Evolutionary conservation across 2,888 invertebrate species (phyloP).

Genomic region (Pristionchus japonicus): DNA sequence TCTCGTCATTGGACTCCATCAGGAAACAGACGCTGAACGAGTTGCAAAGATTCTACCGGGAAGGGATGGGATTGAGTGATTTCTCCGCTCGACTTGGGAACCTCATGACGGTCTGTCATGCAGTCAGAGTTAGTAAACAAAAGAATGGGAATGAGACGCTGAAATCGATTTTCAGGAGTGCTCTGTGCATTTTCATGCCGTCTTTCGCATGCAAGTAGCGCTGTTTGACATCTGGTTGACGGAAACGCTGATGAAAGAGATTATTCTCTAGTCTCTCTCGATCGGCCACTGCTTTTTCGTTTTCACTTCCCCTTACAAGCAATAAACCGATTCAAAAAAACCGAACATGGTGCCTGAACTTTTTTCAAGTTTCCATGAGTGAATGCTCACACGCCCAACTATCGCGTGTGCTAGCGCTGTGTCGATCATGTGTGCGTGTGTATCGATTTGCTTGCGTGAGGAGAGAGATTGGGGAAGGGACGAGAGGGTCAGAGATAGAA

Average conservation of each 20-base stretch:
- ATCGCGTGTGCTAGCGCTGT: too few species aligned
- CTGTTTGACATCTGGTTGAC: not conserved
- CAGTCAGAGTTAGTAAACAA: not conserved
- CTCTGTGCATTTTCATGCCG: not conserved
- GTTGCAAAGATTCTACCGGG: not conserved
- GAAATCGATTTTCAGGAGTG: not conserved
- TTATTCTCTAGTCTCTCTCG: not conserved
- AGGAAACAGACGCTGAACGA: not conserved
- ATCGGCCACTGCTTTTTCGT: not conserved
- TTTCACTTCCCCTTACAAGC: too few species aligned
- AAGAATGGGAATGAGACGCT: too few species aligned
- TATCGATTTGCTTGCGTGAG: too few species aligned
- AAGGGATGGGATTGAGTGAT: not conserved
- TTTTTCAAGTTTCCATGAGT: too few species aligned
- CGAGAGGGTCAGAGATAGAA: too few species aligned
- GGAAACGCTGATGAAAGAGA: not conserved
- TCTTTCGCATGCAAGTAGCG: not conserved
- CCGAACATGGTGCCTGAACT: too few species aligned
- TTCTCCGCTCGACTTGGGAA: not conserved
- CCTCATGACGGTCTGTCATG: not conserved
- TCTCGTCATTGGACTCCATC: not conserved
- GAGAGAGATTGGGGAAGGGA: too few species aligned
- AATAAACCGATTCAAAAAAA: too few species aligned
- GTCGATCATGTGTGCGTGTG: too few species aligned
- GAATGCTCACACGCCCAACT: too few species aligned